Base-by-base conservation (phyloP, 2,888 invertebrate species). In the Cancer borealis region DNA sequence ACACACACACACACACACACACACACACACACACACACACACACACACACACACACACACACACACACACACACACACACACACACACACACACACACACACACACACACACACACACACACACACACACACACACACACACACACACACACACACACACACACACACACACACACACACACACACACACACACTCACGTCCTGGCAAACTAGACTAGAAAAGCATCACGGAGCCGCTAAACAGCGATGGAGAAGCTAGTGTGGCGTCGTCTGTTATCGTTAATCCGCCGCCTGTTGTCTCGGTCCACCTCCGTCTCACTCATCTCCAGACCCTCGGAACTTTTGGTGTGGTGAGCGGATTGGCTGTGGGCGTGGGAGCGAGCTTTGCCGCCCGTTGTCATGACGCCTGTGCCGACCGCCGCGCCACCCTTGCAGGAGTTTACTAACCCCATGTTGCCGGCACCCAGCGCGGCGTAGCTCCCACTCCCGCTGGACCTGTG, bases 301-400 rank as follows among this genome's bases (percentile, higher is more conserved):
- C 94, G 73, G 60, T 93, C 95, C 54, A 94, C 94, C 93, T 95
- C 95, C 21, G 95, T 93, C 66, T 95, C 95, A 92, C 95, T 95
- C 95, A 95, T 91, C 26, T 94, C 95, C 60, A 94, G 79, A 88
- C 89, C 93, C 45, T 93, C 95, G 87, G 87, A 90, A 84, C 93
- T 95, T 54, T 91, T 94, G 89, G 94, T 92, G 87, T 94, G 94
- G 87, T 94, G 94, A 45, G 94, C 92, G 92, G 94, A 92, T 66
- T 84, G 93, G 92, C 91, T 94, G 94, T 88, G 95, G 94, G 92
- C 91, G 94, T 93, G 92, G 93, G 90, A 92, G 88, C 92, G 92
- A 88, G 93, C 94, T 92, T 92, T 87, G 73, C 95, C 95, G 30
- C 93, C 93, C 91, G 94, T 95, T 91, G 91, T 91, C 93, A 88